Evolutionary conservation across 2,888 invertebrate species (phyloP), one percentile per base, ranked within the genome.

Genomic region (Rotaria magnacalcarata): DNA sequence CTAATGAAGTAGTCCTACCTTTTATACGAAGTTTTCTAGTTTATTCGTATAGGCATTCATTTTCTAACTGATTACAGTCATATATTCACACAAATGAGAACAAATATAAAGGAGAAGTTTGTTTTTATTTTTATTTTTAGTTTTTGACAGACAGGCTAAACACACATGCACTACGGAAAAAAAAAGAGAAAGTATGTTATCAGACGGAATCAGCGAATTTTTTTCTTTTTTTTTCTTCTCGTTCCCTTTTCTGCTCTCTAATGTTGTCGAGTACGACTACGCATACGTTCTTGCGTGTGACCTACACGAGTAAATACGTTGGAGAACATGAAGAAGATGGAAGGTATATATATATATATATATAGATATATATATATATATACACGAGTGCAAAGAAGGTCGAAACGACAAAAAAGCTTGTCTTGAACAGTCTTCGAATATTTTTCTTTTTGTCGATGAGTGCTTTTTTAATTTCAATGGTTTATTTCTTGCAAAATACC

Each of bases 91-190:
- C 34, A 19, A 34, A 67, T 67, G 2, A 67, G 27, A 67, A 67
- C 14, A 16, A 27, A 67, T 16, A 5, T 5, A 67, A 5, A 67
- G 67, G 19, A 34, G 34, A 67, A 67, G 5, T 67, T 67, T 67
- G 67, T 67, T 67, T 67, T 67, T 67, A 27, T 67, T 67, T 27
- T 67, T 67, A 14, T 67, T 67, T 27, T 67, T 67, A 54, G 34
- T 19, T 67, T 27, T 34, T 41, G 67, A 67, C 67, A 67, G 67
- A 67, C 34, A 27, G 16, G 34, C 34, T 34, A 34, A 67, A 67
- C 67, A 34, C 67, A 67, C 67, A 34, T 34, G 34, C 67, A 67
- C 19, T 41, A 67, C 5, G 27, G 16, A 19, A 19, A 34, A 34
- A 60, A 16, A 67, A 7, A 34, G 24, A 67, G 34, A 67, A 67